Evolutionary conservation across 2,113 vertebrate genomes (phyloP).

Genomic region (Leucoraja erinaceus): DNA sequence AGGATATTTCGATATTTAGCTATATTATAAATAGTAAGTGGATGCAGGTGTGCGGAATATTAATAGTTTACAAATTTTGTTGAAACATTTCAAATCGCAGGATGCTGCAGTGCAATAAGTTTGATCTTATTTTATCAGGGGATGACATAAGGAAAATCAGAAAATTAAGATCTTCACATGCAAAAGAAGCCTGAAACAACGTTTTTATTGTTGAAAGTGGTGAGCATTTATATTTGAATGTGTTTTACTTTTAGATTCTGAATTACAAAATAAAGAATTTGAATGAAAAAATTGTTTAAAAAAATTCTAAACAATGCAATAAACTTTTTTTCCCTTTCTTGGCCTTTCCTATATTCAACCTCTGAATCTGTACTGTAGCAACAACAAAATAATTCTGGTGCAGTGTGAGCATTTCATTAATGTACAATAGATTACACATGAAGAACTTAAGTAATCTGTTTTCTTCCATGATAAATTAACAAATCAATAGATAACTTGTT

Average conservation of each 20-base stretch:
- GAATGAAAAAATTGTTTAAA: neutral
- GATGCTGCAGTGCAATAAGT: neutral
- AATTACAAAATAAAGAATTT: neutral
- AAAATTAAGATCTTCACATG: neutral
- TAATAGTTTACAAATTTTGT: neutral
- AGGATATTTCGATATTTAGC: too few relatives aligned
- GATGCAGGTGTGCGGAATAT: too few relatives aligned
- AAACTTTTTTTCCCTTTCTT: slow-evolving; percentile 4
- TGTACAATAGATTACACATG: neutral
- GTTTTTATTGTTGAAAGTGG: neutral
- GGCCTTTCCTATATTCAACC: slow-evolving; percentile 41
- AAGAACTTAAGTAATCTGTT: neutral
- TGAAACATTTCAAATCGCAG: neutral
- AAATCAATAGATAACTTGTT: neutral
- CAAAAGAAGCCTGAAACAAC: neutral
- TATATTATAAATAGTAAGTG: too few relatives aligned
- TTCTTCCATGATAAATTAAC: neutral
- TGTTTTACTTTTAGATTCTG: neutral
- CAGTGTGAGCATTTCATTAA: slow-evolving; percentile 32
- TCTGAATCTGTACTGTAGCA: slow-evolving; percentile 38
- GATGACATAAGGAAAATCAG: neutral
- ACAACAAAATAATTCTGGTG: slow-evolving; percentile 42
- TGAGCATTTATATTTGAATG: neutral
- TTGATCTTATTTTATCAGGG: neutral
- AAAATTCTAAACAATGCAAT: neutral